phyloP scores from a whole-genome alignment of 1,140 invertebrate species.

The Chironomus tepperi region DNA sequence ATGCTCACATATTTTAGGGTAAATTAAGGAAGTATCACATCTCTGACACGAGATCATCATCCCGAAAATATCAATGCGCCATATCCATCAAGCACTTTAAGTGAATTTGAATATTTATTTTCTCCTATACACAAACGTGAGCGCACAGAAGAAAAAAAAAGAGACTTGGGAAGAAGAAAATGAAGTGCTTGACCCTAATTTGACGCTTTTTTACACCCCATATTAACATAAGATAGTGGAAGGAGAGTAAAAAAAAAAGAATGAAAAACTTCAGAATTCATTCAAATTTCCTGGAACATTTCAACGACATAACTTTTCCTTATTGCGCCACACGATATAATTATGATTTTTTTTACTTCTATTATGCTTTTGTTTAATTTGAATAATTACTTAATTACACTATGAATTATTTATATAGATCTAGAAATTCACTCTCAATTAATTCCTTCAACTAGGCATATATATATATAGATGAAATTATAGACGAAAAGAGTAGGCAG shows the following conservation, averaged over 20 bases:
- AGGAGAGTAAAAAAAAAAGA: not conserved
- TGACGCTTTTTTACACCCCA: slow-evolving; percentile 5
- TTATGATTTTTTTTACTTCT: not conserved
- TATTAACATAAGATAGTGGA: not conserved
- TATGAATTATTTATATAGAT: slow-evolving; percentile 16
- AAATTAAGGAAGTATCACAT: too few relatives aligned
- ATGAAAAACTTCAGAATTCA: not conserved
- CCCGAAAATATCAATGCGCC: not conserved
- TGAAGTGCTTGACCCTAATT: slow-evolving; percentile 20
- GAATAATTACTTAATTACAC: slow-evolving; percentile 22
- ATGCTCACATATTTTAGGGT: too few relatives aligned
- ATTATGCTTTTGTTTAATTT: slow-evolving; percentile 19
- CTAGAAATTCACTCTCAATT: not conserved
- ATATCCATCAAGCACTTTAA: not conserved
- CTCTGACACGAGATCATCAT: too few relatives aligned
- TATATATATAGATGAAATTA: not conserved
- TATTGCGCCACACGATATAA: not conserved
- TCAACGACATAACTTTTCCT: slow-evolving; percentile 18
- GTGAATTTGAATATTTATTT: not conserved
- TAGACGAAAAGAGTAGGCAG: too few relatives aligned
- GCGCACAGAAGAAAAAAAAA: not conserved
- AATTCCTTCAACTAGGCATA: slow-evolving; percentile 3
- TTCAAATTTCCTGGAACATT: not conserved
- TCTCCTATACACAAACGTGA: not conserved
- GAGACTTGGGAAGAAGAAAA: not conserved